A percentile compares a stretch with the other conserved stretches of the same genome.
Conservation (phyloP, 2,888 invertebrate species). For the Acrobasis suavella region DNA sequence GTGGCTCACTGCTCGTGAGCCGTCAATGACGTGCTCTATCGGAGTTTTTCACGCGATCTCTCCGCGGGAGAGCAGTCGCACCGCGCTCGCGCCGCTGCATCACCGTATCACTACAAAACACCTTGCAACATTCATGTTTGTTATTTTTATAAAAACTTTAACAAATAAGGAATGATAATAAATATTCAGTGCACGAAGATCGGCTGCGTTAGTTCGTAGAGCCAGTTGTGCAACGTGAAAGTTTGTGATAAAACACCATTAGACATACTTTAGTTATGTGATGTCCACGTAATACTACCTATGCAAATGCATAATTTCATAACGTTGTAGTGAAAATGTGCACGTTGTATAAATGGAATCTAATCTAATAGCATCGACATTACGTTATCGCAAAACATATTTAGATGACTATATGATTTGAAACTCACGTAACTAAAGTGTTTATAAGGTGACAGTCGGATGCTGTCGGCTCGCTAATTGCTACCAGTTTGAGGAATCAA, state of each 20-base stretch:
- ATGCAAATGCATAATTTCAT: conserved; percentile 51
- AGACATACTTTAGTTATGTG: conserved; percentile 27
- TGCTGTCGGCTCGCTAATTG: conserved; percentile 33
- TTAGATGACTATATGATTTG: background rate
- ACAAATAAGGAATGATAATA: background rate
- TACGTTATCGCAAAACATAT: conserved; percentile 1
- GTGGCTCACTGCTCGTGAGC: conserved; percentile 30
- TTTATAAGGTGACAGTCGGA: conserved; percentile 38
- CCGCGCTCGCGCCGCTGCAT: conserved; percentile 61
- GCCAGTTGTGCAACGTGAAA: conserved; percentile 40
- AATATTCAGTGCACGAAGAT: background rate
- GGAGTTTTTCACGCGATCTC: conserved; percentile 80
- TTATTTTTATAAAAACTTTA: background rate
- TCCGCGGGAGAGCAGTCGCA: conserved; percentile 73
- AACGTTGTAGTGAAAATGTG: conserved; percentile 48
- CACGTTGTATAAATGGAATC: conserved; percentile 38
- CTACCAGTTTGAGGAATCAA: conserved; percentile 41
- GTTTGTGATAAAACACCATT: conserved; percentile 44
- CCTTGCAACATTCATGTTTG: background rate
- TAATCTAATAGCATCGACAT: conserved; percentile 33
- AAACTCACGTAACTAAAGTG: conserved; percentile 23
- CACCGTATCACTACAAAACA: conserved; percentile 48
- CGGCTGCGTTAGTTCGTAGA: conserved; percentile 2
- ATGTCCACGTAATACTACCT: conserved; percentile 41
- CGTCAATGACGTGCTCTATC: conserved; percentile 67